Evolutionary conservation across 2,888 invertebrate genomes (phyloP), one percentile per base, ranked within the genome.

Genomic region (Germaria angustata): DNA sequence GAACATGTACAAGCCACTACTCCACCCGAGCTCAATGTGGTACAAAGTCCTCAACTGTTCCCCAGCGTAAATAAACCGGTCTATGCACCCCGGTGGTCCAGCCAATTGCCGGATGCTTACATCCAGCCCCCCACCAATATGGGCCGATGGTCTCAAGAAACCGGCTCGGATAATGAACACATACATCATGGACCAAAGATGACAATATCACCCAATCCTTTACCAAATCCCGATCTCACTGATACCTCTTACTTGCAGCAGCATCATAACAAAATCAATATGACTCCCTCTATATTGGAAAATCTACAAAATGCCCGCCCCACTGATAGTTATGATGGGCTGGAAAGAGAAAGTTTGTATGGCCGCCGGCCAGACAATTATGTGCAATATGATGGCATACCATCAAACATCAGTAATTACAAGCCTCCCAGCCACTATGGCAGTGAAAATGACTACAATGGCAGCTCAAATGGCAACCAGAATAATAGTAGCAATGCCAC

Each of bases 71-170:
- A 89, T 77, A 93, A 93, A 81, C 94, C 94, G 0, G 93, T 93
- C 9, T 94, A 93, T 86, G 94, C 93, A 11, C 93, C 94, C 0
- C 91, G 95, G 61, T 95, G 95, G 95, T 94, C 94, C 32, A 94
- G 94, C 51, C 94, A 94, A 87, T 89, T 94, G 57, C 94, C 94
- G 0, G 94, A 94, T 87, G 92, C 94, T 0, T 94, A 94, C 87
- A 87, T 94, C 49, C 92, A 93, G 7, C 92, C 92, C 71, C 90
- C 93, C 20, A 92, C 92, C 46, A 92, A 90, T 36, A 88, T 91
- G 51, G 93, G 95, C 17, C 93, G 95, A 39, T 96, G 96, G 96
- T 95, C 95, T 0, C 95, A 95, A 76, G 95, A 95, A 84, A 95
- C 95, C 0, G 95, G 94, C 7, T 95, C 96, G 0, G 96, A 96